These are phyloP conservation scores for Nipponacmea schrenckii DNA, from an alignment of 2,888 invertebrate species.

Conservation along the genomic window DNA sequence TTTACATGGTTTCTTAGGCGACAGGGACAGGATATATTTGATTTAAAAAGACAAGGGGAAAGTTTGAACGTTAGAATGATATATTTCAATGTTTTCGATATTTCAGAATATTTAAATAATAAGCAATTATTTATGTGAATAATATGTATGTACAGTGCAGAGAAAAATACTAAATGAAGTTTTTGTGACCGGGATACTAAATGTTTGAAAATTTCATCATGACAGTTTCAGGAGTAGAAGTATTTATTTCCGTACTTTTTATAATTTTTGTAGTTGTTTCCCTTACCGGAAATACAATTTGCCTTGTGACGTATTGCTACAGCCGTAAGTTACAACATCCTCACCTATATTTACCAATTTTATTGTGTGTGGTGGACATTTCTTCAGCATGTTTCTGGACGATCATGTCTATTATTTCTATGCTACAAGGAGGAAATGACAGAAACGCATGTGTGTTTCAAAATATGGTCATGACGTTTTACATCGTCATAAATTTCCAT, in stretches of 20 bases:
- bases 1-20: no score
- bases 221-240: neutral
- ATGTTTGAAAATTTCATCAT: neutral
- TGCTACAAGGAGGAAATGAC: slow-evolving; percentile 34
- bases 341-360: slow-evolving; percentile 25
- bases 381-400: slow-evolving; percentile 44
- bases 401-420: slow-evolving; percentile 32
- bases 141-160: no score
- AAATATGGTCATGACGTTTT: slow-evolving; percentile 40
- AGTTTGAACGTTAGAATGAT: no score
- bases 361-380: slow-evolving; percentile 40
- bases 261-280: neutral
- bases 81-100: no score
- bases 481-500: slow-evolving; percentile 41
- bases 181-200: no score
- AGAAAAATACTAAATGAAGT: no score
- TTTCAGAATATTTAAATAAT: no score
- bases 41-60: no score
- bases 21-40: no score
- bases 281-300: neutral
- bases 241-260: neutral
- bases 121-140: no score
- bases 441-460: slow-evolving; percentile 41
- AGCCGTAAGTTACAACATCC: slow-evolving; percentile 15
- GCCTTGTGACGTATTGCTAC: neutral